A percentile compares a stretch with the other conserved stretches of the same genome.
Evolutionary conservation across 2,113 vertebrate genomes (phyloP).

Genomic region (Ursus arctos): DNA sequence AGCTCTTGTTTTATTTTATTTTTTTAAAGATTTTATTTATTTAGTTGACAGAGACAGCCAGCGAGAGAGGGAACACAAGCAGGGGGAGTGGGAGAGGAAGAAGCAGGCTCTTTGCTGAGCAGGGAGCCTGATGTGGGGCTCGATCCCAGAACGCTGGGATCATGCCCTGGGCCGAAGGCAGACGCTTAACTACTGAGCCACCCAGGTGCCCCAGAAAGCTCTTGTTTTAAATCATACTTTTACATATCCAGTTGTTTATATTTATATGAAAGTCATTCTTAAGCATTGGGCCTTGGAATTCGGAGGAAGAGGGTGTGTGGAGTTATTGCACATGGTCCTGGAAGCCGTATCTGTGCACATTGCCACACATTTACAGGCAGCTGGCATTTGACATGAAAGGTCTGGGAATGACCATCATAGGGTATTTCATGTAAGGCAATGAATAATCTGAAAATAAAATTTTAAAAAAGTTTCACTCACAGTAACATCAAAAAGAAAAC

Average conservation of each 20-base stretch:
- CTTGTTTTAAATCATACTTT: neutral
- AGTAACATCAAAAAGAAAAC: neutral
- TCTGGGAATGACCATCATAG: neutral
- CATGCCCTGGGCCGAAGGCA: too few species aligned
- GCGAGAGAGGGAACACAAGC: too few species aligned
- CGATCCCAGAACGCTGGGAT: too few species aligned
- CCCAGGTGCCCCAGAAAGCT: neutral
- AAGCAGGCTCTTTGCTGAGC: too few species aligned
- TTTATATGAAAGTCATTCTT: neutral
- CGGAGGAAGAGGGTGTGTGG: neutral
- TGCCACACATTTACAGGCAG: neutral
- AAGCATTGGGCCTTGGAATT: neutral
- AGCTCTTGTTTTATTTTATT: neutral
- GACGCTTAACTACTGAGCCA: too few species aligned
- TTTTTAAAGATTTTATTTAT: too few species aligned
- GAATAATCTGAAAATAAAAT: slow-evolving; percentile 30
- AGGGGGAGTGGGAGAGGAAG: too few species aligned
- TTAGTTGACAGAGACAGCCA: too few species aligned
- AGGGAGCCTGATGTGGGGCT: too few species aligned
- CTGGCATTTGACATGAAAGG: slow-evolving; percentile 19
- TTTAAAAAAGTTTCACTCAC: neutral
- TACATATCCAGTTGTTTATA: neutral
- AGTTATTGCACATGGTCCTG: neutral
- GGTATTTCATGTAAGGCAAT: slow-evolving; percentile 10
- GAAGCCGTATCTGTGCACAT: neutral